These are phyloP conservation scores for Melanerpes formicivorus DNA, from an alignment of 2,113 vertebrate genomes.

Conservation along the genomic window DNA sequence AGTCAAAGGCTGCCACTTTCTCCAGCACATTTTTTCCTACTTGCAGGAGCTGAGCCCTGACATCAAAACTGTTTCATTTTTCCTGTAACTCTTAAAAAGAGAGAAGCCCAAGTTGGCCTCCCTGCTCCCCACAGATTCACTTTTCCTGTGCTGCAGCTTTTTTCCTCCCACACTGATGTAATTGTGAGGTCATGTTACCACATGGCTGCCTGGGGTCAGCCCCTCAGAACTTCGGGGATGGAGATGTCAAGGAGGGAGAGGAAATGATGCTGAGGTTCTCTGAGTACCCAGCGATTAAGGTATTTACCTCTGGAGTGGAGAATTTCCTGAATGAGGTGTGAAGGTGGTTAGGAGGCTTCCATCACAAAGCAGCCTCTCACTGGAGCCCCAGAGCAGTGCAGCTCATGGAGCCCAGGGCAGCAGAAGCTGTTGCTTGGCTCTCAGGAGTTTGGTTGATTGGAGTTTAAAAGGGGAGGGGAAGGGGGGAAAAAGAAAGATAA, in stretches of 20 bases:
- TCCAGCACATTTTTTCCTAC: background rate
- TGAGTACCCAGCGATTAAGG: background rate
- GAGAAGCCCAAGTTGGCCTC: background rate
- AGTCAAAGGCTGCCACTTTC: background rate
- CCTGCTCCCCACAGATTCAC: background rate
- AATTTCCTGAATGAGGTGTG: constrained; percentile 55
- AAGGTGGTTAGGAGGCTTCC: background rate
- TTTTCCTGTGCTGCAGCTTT: background rate
- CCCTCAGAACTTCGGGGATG: background rate
- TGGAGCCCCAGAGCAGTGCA: background rate
- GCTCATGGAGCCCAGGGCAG: background rate
- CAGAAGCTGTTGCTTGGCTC: background rate
- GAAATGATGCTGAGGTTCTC: constrained; percentile 23
- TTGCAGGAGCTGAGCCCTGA: background rate
- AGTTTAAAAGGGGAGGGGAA: background rate
- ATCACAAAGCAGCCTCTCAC: constrained; percentile 43
- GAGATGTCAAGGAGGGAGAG: constrained; percentile 3
- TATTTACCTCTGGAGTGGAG: constrained; percentile 28
- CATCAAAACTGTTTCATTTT: background rate
- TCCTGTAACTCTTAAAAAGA: background rate
- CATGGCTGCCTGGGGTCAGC: background rate
- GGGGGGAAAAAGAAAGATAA: too few relatives aligned
- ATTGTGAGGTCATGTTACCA: background rate
- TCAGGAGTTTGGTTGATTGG: background rate
- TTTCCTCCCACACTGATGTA: background rate